Base-by-base conservation (phyloP, 1,140 invertebrate genomes). In the Danaus plexippus region DNA sequence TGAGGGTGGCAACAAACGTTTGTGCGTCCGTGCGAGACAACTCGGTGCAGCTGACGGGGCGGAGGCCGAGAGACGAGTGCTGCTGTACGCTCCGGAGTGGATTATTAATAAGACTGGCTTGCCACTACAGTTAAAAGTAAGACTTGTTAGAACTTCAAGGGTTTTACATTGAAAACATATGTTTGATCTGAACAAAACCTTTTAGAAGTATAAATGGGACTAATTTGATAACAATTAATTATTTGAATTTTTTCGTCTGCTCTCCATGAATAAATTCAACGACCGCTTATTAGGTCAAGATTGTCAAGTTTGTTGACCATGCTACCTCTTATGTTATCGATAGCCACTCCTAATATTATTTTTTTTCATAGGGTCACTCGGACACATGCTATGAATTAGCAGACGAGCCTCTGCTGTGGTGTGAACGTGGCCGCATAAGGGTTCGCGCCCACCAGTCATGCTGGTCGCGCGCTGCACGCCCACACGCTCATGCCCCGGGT, bases 51-150 rank as follows among this genome's bases (percentile, higher is more conserved):
- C 88, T 55, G 90, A 89, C 59, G 90, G 90, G 76, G 88, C 22
- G 22, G 22, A 32, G 22, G 22, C 22, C 22, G 22, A 32, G 22
- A 32, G 22, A 32, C 22, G 92, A 52, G 74, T 95, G 42, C 90
- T 91, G 58, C 82, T 97, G 43, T 94, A 94, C 75, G 90, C 94
- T 10, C 94, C 95, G 2, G 96, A 96, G 81, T 97, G 96, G 96
- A 92, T 97, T 74, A 91, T 97, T 45, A 97, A 97, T 82, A 96
- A 96, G 80, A 96, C 95, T 7, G 92, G 91, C 13, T 85, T 95
- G 60, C 90, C 92, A 11, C 77, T 97, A 53, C 92, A 94, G 71
- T 89, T 95, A 43, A 92, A 93, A 88, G 94, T 95, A 43, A 48
- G 11, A 43, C 3, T 5, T 10, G 3, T 7, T 44, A 13, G n/a